Evolutionary conservation across 37 sponge, comb jelly and placozoan genomes (phyloP), one percentile per base, ranked within the genome.

Genomic region (Aplysina aerophoba): DNA sequence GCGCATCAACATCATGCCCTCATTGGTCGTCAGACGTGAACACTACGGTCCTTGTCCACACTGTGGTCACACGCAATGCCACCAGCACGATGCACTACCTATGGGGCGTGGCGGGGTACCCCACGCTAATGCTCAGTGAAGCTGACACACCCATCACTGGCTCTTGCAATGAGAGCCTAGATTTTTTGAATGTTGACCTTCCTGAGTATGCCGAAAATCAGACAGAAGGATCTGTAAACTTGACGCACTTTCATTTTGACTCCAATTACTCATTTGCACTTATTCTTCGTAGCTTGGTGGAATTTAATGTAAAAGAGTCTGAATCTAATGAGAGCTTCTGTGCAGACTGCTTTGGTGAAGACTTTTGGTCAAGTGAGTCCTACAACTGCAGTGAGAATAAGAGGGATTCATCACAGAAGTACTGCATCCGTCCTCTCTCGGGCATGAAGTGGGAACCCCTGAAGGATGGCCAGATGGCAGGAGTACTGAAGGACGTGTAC

Each of bases 251-350:
- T 24, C 37, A 55, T 0, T 25, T 56, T 13, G 73, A 83, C 11
- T 68, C 84, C 21, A 55, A 84, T 24, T 83, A 85, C 27, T 59
- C 93, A 13, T 62, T 92, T 34, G 87, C 84, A 19, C n/a, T 93
- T 28, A 68, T 89, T 35, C 87, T 93, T 65, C 38, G 55, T 8
- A 37, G 82, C 39, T 36, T 93, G 38, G 86, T 93, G 22, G 87
- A 89, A 44, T 89, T 87, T 53, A 61, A 57, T 39, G 92, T 85
- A 12, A 38, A 40, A 25, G 63, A 54, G 13, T 67, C 64, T 4
- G 80, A 71, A 44, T 60, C 73, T 0, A 64, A 83, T 20, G 64
- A 75, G 11, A 75, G 78, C 37, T 75, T 75, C 25, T 40, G 54
- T 3, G 37, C 16, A 17, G 37, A 33, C 4, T 69, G 71, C 34